Base-by-base conservation (phyloP, 2,113 vertebrate species). In the Scopus umbretta region DNA sequence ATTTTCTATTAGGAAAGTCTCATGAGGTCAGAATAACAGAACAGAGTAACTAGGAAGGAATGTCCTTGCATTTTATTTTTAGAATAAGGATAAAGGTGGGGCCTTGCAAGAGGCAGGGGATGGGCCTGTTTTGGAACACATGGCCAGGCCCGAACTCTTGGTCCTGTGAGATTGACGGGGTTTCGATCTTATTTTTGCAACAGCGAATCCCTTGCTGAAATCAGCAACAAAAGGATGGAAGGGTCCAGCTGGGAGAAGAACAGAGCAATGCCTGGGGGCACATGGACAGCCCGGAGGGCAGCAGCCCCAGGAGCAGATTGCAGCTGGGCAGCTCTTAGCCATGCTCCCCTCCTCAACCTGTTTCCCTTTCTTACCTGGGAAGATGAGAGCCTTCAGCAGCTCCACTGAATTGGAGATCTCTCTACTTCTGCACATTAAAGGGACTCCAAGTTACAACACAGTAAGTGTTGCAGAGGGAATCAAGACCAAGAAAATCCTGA, bases 81-180 rank as follows among this genome's bases (percentile, higher is more conserved):
- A 96, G 95, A 87, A 67, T 52, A 70, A 94, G 92, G 89, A 95
- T 94, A 88, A 95, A 97, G 94, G 96, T 96, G 93, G 93, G 74
- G 89, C 90, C 58, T 75, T 80, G n/a, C 71, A 95, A 85, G 63
- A 94, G 40, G 80, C 86, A 96, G 71, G 50, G 83, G 80, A 70
- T 71, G 74, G 84, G 94, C 88, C 95, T 78, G 42, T 52, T 95
- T 59, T 55, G 86, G 80, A 66, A 88, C 49, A 76, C 59, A 43
- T 4, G 36, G 36, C 58, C 62, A 59, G 40, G 55, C 83, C 86
- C 52, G 78, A 95, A 94, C 1, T 0, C 72, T 55, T 40, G 52
- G 74, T 85, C 66, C 86, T 87, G 34, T 25, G 42, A 42, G 71
- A 45, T 42, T 49, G 34, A 74, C 26, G 29, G 27, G 38, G 12